Evolutionary conservation across 2,888 invertebrate genomes (phyloP), one percentile per base, ranked within the genome.

Genomic region (Didymodactylos carnosus): DNA sequence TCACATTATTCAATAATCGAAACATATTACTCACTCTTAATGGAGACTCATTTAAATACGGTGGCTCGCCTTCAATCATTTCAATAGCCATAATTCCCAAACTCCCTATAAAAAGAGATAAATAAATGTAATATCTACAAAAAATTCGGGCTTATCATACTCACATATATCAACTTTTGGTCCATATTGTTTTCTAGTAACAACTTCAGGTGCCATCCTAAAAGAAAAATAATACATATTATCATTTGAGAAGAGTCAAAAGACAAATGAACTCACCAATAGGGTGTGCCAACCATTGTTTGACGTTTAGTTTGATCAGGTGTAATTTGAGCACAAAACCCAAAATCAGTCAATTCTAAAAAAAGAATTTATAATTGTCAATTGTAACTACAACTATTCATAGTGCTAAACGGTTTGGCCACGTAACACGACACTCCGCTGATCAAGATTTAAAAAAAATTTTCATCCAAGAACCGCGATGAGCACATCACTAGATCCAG

Each of bases 21-120:
- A 14, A 11, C 16, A 62, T 11, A 19, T 13, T 39, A 79, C 83
- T 80, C 79, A 87, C 87, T 84, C 94, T 88, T 73, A 97, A 86
- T 69, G 97, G 97, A 86, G 95, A 95, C 86, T 98, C 97, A 85
- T 97, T 98, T 76, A 98, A 86, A 86, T 98, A 98, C 4, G 98
- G 98, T 46, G 98, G 98, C 84, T 98, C 97, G 16, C 98, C 98
- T 85, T 98, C 98, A 76, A 98, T 94, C 98, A 98, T 98, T 87
- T 98, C 98, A 81, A 98, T 98, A 72, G 97, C 97, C 97, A 98
- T 98, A 80, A 98, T 98, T 78, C 98, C 98, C 82, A 98, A 86
- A 72, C 95, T 95, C 83, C 98, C 62, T 62, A 35, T 10, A 62
- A 62, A 7, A 25, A 35, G 3, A 25, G 4, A 10, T 35, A 19